These are phyloP conservation scores for Platycheirus rosarum DNA, from an alignment of 2,888 invertebrate genomes.

Conservation along the genomic window DNA sequence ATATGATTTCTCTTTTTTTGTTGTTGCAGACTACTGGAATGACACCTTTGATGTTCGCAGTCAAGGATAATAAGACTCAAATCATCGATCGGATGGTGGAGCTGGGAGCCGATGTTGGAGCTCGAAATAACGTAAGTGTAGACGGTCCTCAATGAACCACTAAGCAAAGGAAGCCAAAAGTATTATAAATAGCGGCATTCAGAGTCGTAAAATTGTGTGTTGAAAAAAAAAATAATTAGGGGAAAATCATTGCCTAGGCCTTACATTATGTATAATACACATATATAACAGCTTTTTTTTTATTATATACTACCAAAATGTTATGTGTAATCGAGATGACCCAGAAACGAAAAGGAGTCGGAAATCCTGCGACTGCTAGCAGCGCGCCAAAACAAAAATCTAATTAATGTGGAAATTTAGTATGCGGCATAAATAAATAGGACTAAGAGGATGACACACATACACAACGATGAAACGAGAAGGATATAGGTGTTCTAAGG, in stretches of 20 bases:
- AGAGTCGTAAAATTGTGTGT: slow-evolving; percentile 32
- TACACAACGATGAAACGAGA: neutral
- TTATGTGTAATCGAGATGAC: slow-evolving; percentile 68
- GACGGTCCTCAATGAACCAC: slow-evolving; percentile 75
- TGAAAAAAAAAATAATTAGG: slow-evolving; percentile 12
- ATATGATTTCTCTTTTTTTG: slow-evolving; percentile 13
- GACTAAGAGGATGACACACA: too few species aligned
- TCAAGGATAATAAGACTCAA: slow-evolving; percentile 96
- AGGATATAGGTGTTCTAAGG: neutral
- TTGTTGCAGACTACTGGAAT: slow-evolving; percentile 90
- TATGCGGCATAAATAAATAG: slow-evolving; percentile 56
- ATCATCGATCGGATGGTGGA: slow-evolving; percentile 96
- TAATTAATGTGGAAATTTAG: slow-evolving; percentile 65
- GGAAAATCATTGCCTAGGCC: neutral
- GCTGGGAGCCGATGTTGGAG: slow-evolving; percentile 94
- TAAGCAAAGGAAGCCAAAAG: slow-evolving; percentile 50
- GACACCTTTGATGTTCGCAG: slow-evolving; percentile 98
- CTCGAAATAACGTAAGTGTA: slow-evolving; percentile 93
- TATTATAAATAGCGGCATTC: slow-evolving; percentile 62
- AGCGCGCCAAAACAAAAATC: slow-evolving; percentile 67
- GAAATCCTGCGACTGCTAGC: slow-evolving; percentile 65
- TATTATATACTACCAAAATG: slow-evolving; percentile 55
- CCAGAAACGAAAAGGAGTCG: slow-evolving; percentile 69
- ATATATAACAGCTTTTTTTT: slow-evolving; percentile 44
- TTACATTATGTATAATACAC: neutral